Evolutionary conservation across 2,113 vertebrate genomes (phyloP).

Genomic region (Lepisosteus osseus): DNA sequence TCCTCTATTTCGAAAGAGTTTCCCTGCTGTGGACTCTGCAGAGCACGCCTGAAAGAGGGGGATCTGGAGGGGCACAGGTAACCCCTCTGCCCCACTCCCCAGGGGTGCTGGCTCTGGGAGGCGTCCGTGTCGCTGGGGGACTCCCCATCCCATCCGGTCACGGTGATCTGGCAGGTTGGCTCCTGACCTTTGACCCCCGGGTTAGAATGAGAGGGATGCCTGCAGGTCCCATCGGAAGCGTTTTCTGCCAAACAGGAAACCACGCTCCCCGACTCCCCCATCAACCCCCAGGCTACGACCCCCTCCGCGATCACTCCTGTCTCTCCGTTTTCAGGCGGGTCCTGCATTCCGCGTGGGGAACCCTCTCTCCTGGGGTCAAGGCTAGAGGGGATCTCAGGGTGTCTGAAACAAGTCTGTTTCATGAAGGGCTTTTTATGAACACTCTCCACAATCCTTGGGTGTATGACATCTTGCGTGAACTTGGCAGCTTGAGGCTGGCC

Average conservation of each 20-base stretch:
- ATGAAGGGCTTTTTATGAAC: constrained; percentile 38
- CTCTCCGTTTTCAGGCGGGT: background rate
- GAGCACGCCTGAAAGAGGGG: constrained; percentile 18
- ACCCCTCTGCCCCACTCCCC: background rate
- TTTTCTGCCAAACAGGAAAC: background rate
- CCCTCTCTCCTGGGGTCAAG: background rate
- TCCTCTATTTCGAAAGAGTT: constrained; percentile 72
- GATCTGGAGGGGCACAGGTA: constrained; percentile 35
- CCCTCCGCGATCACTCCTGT: background rate
- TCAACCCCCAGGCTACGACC: background rate
- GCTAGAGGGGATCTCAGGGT: background rate
- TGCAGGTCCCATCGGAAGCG: background rate
- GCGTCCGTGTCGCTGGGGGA: background rate
- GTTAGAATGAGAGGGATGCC: constrained; percentile 1
- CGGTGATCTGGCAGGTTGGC: constrained; percentile 46
- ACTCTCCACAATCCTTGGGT: constrained; percentile 45
- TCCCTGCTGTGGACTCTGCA: constrained; percentile 35
- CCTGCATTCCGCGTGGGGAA: background rate
- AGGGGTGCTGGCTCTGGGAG: background rate
- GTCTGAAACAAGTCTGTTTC: constrained; percentile 13
- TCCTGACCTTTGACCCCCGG: background rate
- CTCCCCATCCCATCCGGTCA: constrained; percentile 53
- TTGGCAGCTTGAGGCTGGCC: constrained; percentile 29
- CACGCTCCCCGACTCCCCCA: background rate
- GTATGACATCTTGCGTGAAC: constrained; percentile 47